Evolutionary conservation across 2,113 vertebrate species (phyloP).

Genomic region (human (Homo sapiens)): DNA sequence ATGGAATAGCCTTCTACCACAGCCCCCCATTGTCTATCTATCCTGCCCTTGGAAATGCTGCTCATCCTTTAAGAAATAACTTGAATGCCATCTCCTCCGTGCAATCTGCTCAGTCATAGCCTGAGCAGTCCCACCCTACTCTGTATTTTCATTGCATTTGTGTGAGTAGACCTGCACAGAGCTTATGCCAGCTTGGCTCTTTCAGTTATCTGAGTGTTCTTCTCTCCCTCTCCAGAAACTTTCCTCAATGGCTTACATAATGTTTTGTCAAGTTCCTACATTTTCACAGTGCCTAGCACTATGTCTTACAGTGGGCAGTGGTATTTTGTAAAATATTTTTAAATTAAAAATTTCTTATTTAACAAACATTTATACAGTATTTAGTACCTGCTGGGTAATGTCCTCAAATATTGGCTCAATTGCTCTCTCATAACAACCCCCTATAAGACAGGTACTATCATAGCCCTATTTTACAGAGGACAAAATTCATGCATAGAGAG

Average conservation of each 20-base stretch:
- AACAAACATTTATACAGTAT: neutral
- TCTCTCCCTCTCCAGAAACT: neutral
- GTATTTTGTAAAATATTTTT: neutral
- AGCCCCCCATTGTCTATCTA: neutral
- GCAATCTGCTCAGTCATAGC: neutral
- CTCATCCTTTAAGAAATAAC: neutral
- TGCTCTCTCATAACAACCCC: neutral
- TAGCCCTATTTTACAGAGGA: neutral
- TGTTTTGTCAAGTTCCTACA: neutral
- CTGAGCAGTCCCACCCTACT: fast-evolving
- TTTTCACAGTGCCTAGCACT: neutral
- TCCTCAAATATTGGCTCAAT: neutral
- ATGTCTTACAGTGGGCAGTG: neutral
- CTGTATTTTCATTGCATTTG: neutral
- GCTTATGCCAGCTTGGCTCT: fast-evolving
- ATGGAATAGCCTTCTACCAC: neutral
- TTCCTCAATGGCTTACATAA: neutral
- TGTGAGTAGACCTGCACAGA: neutral
- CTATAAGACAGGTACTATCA: neutral
- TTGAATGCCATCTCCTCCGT: neutral
- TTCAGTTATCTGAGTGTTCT: neutral
- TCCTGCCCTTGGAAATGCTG: neutral
- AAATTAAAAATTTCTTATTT: neutral
- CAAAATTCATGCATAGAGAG: neutral
- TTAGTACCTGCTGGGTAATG: neutral